Evolutionary conservation across 2,113 vertebrate species (phyloP), one percentile per base, ranked within the genome.

Genomic region (Calyptommatus sinebrachiatus): DNA sequence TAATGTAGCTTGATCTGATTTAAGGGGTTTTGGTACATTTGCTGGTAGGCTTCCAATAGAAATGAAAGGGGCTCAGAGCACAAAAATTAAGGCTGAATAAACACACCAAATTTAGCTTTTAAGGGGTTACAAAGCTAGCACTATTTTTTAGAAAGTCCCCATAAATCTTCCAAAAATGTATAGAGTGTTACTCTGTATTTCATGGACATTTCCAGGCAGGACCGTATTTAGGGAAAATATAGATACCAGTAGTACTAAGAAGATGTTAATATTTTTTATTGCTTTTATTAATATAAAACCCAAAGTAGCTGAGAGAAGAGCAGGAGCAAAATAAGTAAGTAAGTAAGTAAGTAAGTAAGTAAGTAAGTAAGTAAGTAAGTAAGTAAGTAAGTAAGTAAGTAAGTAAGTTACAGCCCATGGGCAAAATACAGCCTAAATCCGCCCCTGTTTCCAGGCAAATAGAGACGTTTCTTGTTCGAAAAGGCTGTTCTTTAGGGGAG

Each of bases 31-130:
- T 91, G 83, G 84, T 87, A 71, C 79, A 11, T 77, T 91, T 86
- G 81, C 88, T 93, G 91, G 87, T 89, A 73, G 84, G 68, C 90
- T 87, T 91, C 90, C 91, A 91, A 85, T 87, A 90, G 86, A 85
- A 88, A 88, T 60, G 74, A 73, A 91, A 91, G 86, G 80, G 82
- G 70, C 70, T 84, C 21, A 45, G 41, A 88, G 81, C 57, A 84
- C 61, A 88, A 83, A 87, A 89, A 73, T 84, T 26, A 66, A 63
- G 77, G 48, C 88, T 90, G 89, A 88, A 71, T 87, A 91, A 92
- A 92, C 85, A 88, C 0, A 0, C 72, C n/a, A 60, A 91, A 86
- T 87, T 83, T 77, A 85, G 86, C 65, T 83, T 84, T 78, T 80
- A 76, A 74, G 79, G 73, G 86, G 60, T 16, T 24, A 20, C 80